Evolutionary conservation across 2,888 invertebrate species (phyloP).

Genomic region (Ditula angustiorana): DNA sequence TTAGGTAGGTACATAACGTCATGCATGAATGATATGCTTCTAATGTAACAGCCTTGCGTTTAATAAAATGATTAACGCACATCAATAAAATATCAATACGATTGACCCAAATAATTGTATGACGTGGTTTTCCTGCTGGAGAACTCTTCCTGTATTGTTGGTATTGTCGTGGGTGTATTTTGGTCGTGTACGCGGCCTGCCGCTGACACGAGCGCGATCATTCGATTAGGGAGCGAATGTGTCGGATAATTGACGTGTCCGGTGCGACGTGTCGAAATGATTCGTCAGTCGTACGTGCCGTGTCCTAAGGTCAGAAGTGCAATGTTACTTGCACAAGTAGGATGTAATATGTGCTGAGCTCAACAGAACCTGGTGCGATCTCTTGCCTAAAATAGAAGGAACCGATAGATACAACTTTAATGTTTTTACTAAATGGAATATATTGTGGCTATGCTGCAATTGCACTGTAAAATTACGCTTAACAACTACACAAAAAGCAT

Average conservation of each 20-base stretch:
- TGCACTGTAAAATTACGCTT: too few relatives aligned
- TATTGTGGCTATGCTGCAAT: too few relatives aligned
- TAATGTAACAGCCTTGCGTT: too few relatives aligned
- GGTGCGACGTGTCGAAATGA: conserved; percentile 27
- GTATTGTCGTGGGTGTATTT: conserved; percentile 4
- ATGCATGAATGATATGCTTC: too few relatives aligned
- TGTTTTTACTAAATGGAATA: too few relatives aligned
- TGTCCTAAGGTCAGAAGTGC: neutral
- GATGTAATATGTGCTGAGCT: too few relatives aligned
- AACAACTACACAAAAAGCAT: too few relatives aligned
- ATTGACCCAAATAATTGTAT: too few relatives aligned
- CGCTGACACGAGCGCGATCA: conserved; percentile 20
- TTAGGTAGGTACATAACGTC: too few relatives aligned
- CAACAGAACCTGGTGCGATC: neutral
- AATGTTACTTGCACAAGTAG: neutral
- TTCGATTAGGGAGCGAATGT: conserved; percentile 30
- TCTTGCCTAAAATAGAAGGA: neutral
- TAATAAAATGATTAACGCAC: too few relatives aligned
- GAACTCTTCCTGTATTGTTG: conserved; percentile 5
- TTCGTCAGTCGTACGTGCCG: neutral
- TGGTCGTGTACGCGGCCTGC: neutral
- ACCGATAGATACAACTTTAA: neutral
- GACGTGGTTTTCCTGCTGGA: neutral
- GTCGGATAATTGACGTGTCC: conserved; percentile 32
- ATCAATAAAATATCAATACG: too few relatives aligned